A percentile compares a stretch with the other conserved stretches of the same genome.
These are phyloP conservation scores for Engystomops pustulosus DNA, from an alignment of 2,113 vertebrate genomes.

Conservation along the genomic window DNA sequence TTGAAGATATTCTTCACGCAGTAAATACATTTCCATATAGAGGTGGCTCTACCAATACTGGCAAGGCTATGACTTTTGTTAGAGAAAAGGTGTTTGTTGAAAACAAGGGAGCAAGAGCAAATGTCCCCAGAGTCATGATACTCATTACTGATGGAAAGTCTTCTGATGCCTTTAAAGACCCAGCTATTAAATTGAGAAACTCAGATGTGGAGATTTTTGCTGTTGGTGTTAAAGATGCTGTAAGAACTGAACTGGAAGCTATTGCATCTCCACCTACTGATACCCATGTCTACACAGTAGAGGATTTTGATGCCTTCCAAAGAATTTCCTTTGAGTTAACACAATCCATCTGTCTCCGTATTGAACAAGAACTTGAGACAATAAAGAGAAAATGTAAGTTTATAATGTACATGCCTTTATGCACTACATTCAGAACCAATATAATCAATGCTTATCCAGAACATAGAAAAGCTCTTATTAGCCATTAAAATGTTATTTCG, in stretches of 20 bases:
- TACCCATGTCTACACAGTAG: slow-evolving; percentile 95
- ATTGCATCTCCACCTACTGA: slow-evolving; percentile 88
- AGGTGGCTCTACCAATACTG: slow-evolving; percentile 97
- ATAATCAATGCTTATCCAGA: background rate
- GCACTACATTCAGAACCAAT: background rate
- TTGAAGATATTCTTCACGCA: slow-evolving; percentile 85
- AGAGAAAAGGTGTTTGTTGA: slow-evolving; percentile 88
- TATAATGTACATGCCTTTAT: background rate
- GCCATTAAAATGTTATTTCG: no score
- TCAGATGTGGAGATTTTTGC: slow-evolving; percentile 96
- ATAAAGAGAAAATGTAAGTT: slow-evolving; percentile 88
- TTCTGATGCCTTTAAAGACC: slow-evolving; percentile 92
- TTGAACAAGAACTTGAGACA: slow-evolving; percentile 88
- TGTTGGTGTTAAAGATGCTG: slow-evolving; percentile 96
- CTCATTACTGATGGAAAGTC: slow-evolving; percentile 99
- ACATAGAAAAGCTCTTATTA: background rate
- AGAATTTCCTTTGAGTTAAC: slow-evolving; percentile 96
- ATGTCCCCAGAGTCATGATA: slow-evolving; percentile 92
- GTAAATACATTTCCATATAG: slow-evolving; percentile 94
- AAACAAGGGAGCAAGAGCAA: slow-evolving; percentile 82
- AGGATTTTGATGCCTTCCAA: slow-evolving; percentile 97
- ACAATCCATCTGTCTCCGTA: slow-evolving; percentile 93
- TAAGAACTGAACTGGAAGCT: slow-evolving; percentile 91
- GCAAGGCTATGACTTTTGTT: slow-evolving; percentile 95
- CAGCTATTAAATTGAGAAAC: slow-evolving; percentile 84